Percentiles rank a stretch among this genome's conserved stretches.
Evolutionary conservation across 2,888 invertebrate species (phyloP).

Genomic region (Latrodectus elegans): DNA sequence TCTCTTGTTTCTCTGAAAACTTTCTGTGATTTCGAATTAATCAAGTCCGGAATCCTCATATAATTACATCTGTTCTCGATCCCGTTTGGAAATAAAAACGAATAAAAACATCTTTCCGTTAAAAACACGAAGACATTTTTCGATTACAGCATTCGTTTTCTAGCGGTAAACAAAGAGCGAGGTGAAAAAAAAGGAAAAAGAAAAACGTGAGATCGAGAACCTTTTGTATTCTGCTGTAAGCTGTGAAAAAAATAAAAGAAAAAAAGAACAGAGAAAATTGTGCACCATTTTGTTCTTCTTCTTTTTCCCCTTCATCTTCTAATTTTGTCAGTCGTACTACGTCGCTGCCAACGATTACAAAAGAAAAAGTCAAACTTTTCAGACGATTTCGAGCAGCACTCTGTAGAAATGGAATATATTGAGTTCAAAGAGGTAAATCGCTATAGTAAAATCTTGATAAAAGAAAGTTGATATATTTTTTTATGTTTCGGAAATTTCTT

Average conservation of each 20-base stretch:
- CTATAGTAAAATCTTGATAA: not conserved
- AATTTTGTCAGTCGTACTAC: slow-evolving; percentile 24
- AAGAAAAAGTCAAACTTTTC: slow-evolving; percentile 39
- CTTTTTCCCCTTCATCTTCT: not conserved
- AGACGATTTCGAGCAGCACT: not conserved
- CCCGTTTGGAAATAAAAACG: not conserved
- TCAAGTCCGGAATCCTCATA: slow-evolving; percentile 2
- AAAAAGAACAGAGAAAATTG: slow-evolving; percentile 10
- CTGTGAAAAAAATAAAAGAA: not conserved
- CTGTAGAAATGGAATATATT: not conserved
- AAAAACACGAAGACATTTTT: slow-evolving; percentile 3
- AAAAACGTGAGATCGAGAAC: not conserved
- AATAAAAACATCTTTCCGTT: no score
- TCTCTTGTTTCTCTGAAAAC: no score
- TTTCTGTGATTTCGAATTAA: no score
- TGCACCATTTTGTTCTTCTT: not conserved
- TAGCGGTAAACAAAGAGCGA: not conserved
- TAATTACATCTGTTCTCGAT: slow-evolving; percentile 24
- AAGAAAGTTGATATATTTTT: not conserved
- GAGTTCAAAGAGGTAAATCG: not conserved
- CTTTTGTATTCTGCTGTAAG: slow-evolving; percentile 6
- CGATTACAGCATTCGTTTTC: slow-evolving; percentile 9
- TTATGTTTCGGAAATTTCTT: no score
- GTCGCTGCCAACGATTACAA: slow-evolving; percentile 37
- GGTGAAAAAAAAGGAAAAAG: not conserved